Evolutionary conservation across 2,888 invertebrate species (phyloP), one percentile per base, ranked within the genome.

Genomic region (Acronicta leporina): DNA sequence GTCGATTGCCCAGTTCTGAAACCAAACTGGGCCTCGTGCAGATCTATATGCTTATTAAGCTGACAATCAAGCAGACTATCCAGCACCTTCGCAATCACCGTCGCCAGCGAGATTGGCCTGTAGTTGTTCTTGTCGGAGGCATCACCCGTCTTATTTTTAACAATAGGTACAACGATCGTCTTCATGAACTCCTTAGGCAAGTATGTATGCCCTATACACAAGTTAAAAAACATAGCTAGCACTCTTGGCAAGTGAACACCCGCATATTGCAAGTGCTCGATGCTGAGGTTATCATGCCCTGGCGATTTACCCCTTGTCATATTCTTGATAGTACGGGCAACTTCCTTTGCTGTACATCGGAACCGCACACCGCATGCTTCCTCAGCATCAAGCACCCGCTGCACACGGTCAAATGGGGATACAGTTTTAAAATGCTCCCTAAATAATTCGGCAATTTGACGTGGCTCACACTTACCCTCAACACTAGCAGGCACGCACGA

Each of bases 371-470:
- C 43, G 11, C n/a, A n/a, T n/a, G n/a, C 43, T 5, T 4, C 43
- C 43, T 43, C 43, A 43, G 43, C 43, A 20, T 13, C 13, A 13
- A 25, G 25, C 43, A 43, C 20, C 43, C 13, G 30, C 45, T 33
- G 30, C 27, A 9, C 10, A 33, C 30, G 14, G 3, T 11, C 14
- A 14, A 9, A 11, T 30, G 45, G 11, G n/a, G 45, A 30, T 6
- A 46, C 30, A 5, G 30, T 30, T 11, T 46, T 46, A 46, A 46
- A 46, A 7, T 46, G 45, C 30, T 46, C 44, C 27, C 20, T 44
- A 44, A 44, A 44, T n/a, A 58, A 4, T n/a, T 54, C 54, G 7
- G 63, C 63, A 33, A 63, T 63, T 15, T 50, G 27, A 27, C 50
- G 50, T 11, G 14, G 46, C 41, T 45, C 40, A 20, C 43, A 47